Evolutionary conservation across 1,140 invertebrate species (phyloP), one percentile per base, ranked within the genome.

Genomic region (Brachionus koreanus): DNA sequence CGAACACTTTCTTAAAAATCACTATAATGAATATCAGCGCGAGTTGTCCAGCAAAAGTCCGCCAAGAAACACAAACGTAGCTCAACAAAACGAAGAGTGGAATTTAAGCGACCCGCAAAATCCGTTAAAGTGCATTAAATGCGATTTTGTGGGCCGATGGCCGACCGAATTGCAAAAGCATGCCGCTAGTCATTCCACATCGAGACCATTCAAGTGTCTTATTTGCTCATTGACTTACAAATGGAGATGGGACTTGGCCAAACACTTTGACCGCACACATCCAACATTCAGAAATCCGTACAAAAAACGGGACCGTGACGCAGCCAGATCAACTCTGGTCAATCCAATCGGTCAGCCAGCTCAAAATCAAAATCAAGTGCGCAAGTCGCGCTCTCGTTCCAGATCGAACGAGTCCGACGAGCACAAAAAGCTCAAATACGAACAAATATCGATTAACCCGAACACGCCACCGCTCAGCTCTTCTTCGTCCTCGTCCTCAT

Each of bases 231-330:
- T 86, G 7, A 87, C 87, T 16, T 88, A 88, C 83, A 87, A 88
- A 82, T 88, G 87, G 87, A 86, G 88, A 83, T 88, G 87, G 87
- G 87, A 88, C 83, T 84, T 89, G 42, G 87, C 87, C 12, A 88
- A 88, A 81, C 88, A 89, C 84, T 88, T 88, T 84, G 86, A 88
- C 67, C 87, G 87, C 65, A 86, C 85, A 72, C 87, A 88, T 77
- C 84, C 85, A n/a, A 84, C 84, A 16, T 85, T 88, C 23, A 85
- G 86, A 7, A 88, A 88, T 83, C 87, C 87, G n/a, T 88, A 88
- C 82, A 87, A 87, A 79, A 84, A 86, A 63, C 84, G 85, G 46
- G 86, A 87, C 81, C 63, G 82, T 9, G 82, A 83, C 61, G 57
- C 57, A 2, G 82, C 82, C 10, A 13, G 82, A 13, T 82, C 63